Percentiles rank a stretch among this genome's conserved stretches.
Conservation (phyloP, 2,888 invertebrate genomes). For the Stratiomys singularior region DNA sequence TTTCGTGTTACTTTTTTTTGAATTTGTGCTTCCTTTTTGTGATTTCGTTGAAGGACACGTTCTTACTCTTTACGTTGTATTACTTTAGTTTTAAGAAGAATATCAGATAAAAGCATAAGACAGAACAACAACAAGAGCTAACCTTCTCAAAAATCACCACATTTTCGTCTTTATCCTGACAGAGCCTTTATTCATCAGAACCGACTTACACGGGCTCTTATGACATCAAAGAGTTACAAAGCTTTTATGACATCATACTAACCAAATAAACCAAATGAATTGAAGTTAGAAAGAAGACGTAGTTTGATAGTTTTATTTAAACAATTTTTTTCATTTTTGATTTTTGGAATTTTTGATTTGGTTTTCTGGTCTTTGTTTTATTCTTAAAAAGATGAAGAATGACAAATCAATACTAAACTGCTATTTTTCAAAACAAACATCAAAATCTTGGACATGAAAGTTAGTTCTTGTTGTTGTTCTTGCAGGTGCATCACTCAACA, state of each 20-base stretch:
- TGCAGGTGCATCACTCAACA: constrained; percentile 72
- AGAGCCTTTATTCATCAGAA: not conserved
- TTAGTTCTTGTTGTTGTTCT: constrained; percentile 69
- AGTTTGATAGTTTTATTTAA: not conserved
- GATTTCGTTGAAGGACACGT: too few relatives aligned
- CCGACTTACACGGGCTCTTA: not conserved
- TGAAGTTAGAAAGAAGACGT: not conserved
- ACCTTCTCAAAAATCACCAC: constrained; percentile 7
- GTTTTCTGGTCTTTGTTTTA: too few relatives aligned
- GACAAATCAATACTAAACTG: not conserved
- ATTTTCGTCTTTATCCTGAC: not conserved
- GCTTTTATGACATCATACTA: not conserved
- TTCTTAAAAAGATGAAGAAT: too few relatives aligned
- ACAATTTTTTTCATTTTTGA: too few relatives aligned
- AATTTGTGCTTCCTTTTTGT: too few relatives aligned
- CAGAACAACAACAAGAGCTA: constrained; percentile 45
- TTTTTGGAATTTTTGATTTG: too few relatives aligned
- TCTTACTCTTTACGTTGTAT: too few relatives aligned
- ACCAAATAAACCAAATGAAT: not conserved
- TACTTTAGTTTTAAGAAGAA: not conserved
- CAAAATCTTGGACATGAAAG: constrained; percentile 31
- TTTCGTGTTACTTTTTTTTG: too few relatives aligned
- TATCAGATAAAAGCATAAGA: not conserved
- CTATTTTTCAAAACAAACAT: not conserved
- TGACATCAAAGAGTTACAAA: not conserved